Conservation (phyloP, 2,888 invertebrate genomes). For the Caenorhabditis sp. region DNA sequence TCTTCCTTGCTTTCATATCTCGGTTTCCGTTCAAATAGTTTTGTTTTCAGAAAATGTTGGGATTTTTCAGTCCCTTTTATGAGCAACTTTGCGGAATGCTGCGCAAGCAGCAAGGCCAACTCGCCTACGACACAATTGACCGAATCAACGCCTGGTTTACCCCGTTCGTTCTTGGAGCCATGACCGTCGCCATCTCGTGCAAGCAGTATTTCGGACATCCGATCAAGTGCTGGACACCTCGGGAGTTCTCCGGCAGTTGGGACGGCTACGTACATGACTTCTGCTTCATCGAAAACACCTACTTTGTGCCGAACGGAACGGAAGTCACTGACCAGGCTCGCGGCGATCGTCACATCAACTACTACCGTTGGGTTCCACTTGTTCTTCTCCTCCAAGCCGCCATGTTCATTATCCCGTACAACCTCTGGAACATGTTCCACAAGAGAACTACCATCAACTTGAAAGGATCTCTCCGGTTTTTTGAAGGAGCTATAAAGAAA, state of each 20-base stretch:
- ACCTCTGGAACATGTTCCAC: conserved; percentile 58
- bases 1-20: background rate
- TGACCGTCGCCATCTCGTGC: conserved; percentile 60
- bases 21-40: background rate
- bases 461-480: conserved; percentile 47
- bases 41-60: conserved; percentile 51
- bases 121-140: conserved; percentile 61
- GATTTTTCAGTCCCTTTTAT: conserved; percentile 62
- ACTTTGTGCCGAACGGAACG: conserved; percentile 62
- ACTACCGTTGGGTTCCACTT: conserved; percentile 66
- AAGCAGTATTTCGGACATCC: conserved; percentile 65
- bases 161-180: conserved; percentile 51
- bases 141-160: conserved; percentile 64
- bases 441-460: conserved; percentile 56
- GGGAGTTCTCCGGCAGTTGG: conserved; percentile 65
- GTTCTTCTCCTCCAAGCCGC: conserved; percentile 56
- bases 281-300: conserved; percentile 66
- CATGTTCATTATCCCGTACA: conserved; percentile 59
- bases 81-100: conserved; percentile 53
- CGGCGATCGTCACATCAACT: conserved; percentile 59
- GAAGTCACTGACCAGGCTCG: conserved; percentile 56
- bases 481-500: conserved; percentile 44
- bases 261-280: conserved; percentile 63
- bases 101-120: conserved; percentile 60
- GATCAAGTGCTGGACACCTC: conserved; percentile 64